Evolutionary conservation across 1,140 invertebrate genomes (phyloP), one percentile per base, ranked within the genome.

Genomic region (Cyrtorhinus lividipennis): DNA sequence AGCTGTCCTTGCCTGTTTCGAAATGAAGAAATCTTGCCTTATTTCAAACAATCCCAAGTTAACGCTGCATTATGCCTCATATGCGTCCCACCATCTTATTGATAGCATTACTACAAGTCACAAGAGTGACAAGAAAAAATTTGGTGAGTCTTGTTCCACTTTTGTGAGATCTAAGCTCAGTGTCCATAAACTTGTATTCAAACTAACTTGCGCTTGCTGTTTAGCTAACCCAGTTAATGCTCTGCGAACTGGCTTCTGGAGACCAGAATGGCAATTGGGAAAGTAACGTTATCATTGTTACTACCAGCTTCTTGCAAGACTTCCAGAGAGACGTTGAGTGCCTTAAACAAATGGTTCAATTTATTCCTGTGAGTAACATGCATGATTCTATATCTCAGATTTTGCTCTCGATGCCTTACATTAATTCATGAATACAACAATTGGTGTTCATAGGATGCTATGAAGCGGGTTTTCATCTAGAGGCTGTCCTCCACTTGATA

Each of bases 211-310:
- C n/a, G n/a, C n/a, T n/a, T n/a, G n/a, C n/a, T n/a, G n/a, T n/a
- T 38, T 72, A 95, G 90, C 76, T 89, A 65, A 83, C 88, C 65
- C 90, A 95, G 75, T 75, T 96, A 45, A 75, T 95, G 63, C 81
- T 89, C 62, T 92, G 88, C 72, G 93, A 97, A 73, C 95, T 92
- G 92, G 72, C 95, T 61, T 73, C 96, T 65, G 90, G 92, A 69
- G 87, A 91, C 24, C 81, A 92, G 48, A 88, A 89, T 15, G 79
- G 82, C 0, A 71, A 93, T 10, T 98, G 92, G 92, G 90, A 95
- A 73, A 12, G 61, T 71, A 57, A 74, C 68, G 66, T 70, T 61
- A 76, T 74, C 59, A n/a, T n/a, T n/a, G 79, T 80, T 60, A 76
- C 79, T 46, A 76, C 76, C 61, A 68, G 74, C 12, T 81, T 85